These are phyloP conservation scores for Trichomycterus rosablanca DNA, from an alignment of 2,113 vertebrate species.

Conservation along the genomic window DNA sequence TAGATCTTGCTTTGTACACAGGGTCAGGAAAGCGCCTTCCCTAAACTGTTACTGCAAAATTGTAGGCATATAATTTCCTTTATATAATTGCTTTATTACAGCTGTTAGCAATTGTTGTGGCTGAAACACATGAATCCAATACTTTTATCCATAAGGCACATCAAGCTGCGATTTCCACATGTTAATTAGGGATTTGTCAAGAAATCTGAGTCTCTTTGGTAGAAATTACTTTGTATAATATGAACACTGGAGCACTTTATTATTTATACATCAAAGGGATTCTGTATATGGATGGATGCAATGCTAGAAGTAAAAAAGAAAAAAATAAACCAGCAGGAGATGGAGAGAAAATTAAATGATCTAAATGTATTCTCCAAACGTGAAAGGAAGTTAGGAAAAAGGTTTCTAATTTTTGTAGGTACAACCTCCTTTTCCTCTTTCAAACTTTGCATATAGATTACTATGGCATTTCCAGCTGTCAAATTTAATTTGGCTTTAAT, in stretches of 20 bases:
- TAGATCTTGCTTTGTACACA: no score
- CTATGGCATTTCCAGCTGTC: constrained; percentile 94
- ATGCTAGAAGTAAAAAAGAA: constrained; percentile 17
- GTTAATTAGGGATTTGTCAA: constrained; percentile 99
- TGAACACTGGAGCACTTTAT: constrained; percentile 88
- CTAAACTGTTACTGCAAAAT: no score
- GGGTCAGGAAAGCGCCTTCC: no score
- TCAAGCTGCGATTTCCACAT: constrained; percentile 84
- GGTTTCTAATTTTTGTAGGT: constrained; percentile 84
- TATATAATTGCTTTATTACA: no score
- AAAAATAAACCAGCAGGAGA: constrained; percentile 9
- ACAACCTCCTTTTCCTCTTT: constrained; percentile 73
- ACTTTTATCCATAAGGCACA: constrained; percentile 92
- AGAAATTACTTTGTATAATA: constrained; percentile 98
- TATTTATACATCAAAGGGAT: constrained; percentile 99
- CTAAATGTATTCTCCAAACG: constrained; percentile 69
- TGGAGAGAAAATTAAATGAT: constrained; percentile 16
- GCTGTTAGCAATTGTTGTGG: no score
- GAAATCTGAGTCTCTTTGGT: constrained; percentile 98
- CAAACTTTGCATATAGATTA: constrained; percentile 97
- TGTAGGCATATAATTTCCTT: no score
- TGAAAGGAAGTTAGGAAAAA: constrained; percentile 76
- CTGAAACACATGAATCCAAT: no score
- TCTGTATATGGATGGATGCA: constrained; percentile 53
- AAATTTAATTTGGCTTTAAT: constrained; percentile 99